phyloP scores from a whole-genome alignment of 2,113 vertebrate species.

The Pelodiscus sinensis region DNA sequence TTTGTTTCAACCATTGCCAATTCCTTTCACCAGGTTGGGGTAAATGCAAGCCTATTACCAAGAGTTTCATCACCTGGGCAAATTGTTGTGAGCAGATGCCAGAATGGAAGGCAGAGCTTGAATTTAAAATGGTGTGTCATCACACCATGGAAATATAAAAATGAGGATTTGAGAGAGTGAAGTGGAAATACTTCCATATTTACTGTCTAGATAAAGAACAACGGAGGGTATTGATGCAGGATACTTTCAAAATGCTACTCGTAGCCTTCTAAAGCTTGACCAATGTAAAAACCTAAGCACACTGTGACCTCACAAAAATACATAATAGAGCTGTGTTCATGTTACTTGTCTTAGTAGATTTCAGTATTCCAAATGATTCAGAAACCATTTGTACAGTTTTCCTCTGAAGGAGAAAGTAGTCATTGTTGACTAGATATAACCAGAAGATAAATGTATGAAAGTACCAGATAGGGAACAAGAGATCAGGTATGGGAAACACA shows the following conservation, averaged over 20 bases:
- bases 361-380: neutral
- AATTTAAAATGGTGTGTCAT: constrained; percentile 20
- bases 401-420: neutral
- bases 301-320: neutral
- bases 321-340: neutral
- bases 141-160: constrained; percentile 1
- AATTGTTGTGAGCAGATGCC: constrained; percentile 23
- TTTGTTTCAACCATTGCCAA: neutral
- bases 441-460: neutral
- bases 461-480: neutral
- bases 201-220: neutral
- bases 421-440: neutral
- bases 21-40: rapidly evolving
- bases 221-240: neutral
- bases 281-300: neutral
- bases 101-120: constrained; percentile 3
- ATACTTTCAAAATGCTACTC: neutral
- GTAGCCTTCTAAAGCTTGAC: neutral
- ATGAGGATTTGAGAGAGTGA: neutral
- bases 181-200: neutral
- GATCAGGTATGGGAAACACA: neutral
- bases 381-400: neutral
- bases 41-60: constrained; percentile 31
- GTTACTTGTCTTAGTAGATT: neutral
- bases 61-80: neutral